Percentiles rank a stretch among this genome's conserved stretches.
Evolutionary conservation across 2,113 vertebrate genomes (phyloP).

Genomic region (Orientallactaga bullata): DNA sequence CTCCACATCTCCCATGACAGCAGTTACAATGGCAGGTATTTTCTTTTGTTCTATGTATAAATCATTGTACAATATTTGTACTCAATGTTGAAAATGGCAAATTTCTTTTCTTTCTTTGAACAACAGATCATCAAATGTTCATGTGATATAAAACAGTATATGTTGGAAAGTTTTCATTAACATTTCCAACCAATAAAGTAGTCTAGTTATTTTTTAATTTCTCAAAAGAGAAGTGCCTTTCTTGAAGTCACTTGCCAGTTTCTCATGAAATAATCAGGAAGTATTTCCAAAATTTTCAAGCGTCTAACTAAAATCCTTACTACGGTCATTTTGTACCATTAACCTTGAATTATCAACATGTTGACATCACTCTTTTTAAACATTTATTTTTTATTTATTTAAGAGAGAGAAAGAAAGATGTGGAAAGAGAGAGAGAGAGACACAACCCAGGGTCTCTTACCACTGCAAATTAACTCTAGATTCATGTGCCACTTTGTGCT

Average conservation of each 20-base stretch:
- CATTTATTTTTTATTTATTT: no score
- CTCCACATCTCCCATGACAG: not conserved
- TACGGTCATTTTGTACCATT: constrained; percentile 43
- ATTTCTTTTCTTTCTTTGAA: not conserved
- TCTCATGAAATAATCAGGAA: constrained; percentile 20
- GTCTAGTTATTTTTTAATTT: constrained; percentile 2
- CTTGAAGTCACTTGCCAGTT: constrained; percentile 42
- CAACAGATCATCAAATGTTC: constrained; percentile 3
- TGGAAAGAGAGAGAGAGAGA: no score
- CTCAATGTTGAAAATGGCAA: not conserved
- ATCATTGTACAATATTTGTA: not conserved
- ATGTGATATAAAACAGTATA: not conserved
- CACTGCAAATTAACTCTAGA: no score
- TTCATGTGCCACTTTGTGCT: no score
- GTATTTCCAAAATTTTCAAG: constrained; percentile 51
- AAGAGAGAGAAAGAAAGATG: no score
- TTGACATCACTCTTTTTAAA: constrained; percentile 22
- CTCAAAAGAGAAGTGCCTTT: not conserved
- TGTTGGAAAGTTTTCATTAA: constrained; percentile 37
- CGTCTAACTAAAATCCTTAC: constrained; percentile 49
- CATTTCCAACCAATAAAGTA: not conserved
- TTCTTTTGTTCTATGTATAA: not conserved
- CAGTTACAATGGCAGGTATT: not conserved
- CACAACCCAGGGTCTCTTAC: no score
- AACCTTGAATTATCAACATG: constrained; percentile 34